Conservation (phyloP, 2,888 invertebrate genomes). For the Hyalella azteca region DNA sequence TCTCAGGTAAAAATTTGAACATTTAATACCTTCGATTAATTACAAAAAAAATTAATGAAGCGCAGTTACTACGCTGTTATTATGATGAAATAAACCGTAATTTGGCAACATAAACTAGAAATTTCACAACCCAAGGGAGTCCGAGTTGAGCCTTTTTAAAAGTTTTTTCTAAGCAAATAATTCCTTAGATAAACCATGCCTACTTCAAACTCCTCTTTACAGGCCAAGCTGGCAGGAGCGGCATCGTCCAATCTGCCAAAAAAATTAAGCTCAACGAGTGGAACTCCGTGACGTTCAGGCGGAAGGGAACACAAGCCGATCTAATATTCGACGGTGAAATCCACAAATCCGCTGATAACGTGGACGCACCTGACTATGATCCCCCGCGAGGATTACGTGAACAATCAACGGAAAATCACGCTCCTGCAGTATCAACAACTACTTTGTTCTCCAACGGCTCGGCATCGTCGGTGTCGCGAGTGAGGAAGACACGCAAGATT, state of each 20-base stretch:
- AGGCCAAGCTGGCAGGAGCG: constrained; percentile 6
- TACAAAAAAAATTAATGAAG: no score
- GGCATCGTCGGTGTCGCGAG: background rate
- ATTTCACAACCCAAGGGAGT: no score
- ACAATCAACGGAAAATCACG: background rate
- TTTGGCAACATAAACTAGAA: no score
- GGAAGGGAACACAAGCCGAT: constrained; percentile 45
- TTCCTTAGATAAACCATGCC: no score
- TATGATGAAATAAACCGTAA: no score
- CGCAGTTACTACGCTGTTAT: no score
- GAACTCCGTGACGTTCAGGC: constrained; percentile 44
- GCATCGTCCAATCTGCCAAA: background rate
- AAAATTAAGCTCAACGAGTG: constrained; percentile 43
- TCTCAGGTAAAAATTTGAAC: no score
- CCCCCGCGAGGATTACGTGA: background rate
- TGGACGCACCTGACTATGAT: background rate
- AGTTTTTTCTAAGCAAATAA: no score
- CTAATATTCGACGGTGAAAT: constrained; percentile 43
- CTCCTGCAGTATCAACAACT: background rate
- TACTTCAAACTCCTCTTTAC: background rate
- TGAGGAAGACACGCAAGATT: background rate
- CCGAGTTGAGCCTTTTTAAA: no score
- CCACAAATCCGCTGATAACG: background rate
- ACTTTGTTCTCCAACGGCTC: background rate
- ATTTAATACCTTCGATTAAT: no score